A percentile compares a stretch with the other conserved stretches of the same genome.
These are phyloP conservation scores for Shinisaurus crocodilurus DNA, from an alignment of 2,113 vertebrate genomes.

Conservation along the genomic window DNA sequence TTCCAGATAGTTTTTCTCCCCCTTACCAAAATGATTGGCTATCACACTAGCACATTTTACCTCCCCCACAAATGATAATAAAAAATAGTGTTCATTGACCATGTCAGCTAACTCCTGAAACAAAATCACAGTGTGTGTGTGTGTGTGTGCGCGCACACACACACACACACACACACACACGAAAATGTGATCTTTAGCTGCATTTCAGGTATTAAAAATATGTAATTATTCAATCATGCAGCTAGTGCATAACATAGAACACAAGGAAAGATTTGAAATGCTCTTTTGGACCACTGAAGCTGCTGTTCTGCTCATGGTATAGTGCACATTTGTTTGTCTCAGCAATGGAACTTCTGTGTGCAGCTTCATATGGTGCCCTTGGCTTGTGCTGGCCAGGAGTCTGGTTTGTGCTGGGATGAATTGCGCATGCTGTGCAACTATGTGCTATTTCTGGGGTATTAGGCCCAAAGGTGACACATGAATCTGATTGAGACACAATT, in stretches of 20 bases:
- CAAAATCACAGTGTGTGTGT: not conserved
- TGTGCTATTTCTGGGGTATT: not conserved
- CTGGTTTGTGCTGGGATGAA: not conserved
- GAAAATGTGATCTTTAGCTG: not conserved
- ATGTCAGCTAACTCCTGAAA: not conserved
- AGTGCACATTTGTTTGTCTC: constrained; percentile 10
- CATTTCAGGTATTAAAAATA: not conserved
- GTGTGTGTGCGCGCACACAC: too few species aligned
- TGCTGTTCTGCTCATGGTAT: not conserved
- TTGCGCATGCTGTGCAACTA: not conserved
- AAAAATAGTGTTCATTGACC: not conserved
- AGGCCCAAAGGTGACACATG: not conserved
- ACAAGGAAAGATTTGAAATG: not conserved
- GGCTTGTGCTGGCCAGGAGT: not conserved
- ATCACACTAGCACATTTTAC: not conserved
- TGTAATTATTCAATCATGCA: not conserved
- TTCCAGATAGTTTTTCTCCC: not conserved
- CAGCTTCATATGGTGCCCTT: not conserved
- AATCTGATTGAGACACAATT: not conserved
- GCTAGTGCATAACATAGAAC: not conserved
- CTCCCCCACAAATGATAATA: not conserved
- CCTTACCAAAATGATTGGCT: not conserved
- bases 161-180: not conserved
- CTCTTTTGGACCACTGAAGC: not conserved
- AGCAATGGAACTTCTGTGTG: fast-evolving